Base-by-base conservation (phyloP, 1,140 invertebrate species). In the Hydropsyche tenuis region DNA sequence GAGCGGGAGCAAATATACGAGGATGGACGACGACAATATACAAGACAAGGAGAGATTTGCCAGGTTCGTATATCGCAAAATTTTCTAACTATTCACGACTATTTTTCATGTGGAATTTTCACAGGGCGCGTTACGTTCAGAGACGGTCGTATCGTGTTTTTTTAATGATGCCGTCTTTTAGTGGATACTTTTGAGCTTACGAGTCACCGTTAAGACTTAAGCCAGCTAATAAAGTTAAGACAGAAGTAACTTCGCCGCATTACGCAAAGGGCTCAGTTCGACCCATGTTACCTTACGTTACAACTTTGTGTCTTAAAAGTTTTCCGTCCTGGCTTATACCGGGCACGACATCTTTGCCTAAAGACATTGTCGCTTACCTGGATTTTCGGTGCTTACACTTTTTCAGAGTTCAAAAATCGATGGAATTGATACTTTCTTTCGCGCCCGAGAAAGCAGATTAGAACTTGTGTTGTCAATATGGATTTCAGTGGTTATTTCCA, bases 1-100 rank as follows among this genome's bases (percentile, higher is more conserved):
- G 80, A 92, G 89, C 85, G 89, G 89, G 75, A 89, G 87, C 80
- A 94, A 94, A 88, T 93, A 92, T 82, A 88, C 89, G 80, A 90
- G 92, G 88, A 92, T 95, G 90, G 95, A 97, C 82, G 94, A 96
- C 84, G 94, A 96, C 79, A 94, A 90, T 84, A 91, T 94, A 85
- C 94, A 95, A 88, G 96, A 97, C 84, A 97, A 97, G 86, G 96
- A 98, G 83, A 90, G 95, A 79, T 97, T 96, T 89, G 95, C 95
- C 76, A 94, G 93, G 94, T 95, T 82, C 84, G 75, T 1, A 37
- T 37, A n/a, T 16, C 7, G 6, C 11, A 16, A 4, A 48, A 7
- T 16, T 48, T 51, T 5, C 22, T 27, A 60, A 16, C 5, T 53
- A 53, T 20, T n/a, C n/a, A 53, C 5, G 6, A 7, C 20, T 12